Evolutionary conservation across 2,797 vertebrate species (phyloP).

Genomic region (Taenioides sp.): DNA sequence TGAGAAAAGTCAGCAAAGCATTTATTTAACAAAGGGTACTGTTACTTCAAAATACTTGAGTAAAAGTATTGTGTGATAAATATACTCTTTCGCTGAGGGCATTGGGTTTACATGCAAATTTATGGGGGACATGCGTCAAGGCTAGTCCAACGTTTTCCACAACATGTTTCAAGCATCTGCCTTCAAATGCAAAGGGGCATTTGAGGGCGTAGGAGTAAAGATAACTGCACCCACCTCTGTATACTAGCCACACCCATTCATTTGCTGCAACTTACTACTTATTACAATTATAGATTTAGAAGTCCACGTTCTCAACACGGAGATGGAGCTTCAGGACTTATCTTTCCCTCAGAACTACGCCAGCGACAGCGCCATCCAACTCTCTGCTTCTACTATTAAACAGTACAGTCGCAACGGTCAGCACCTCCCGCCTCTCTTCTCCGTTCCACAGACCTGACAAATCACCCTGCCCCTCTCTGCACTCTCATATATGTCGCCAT

Average conservation of each 20-base stretch:
- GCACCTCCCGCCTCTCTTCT: constrained; percentile 33
- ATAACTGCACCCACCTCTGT: background rate
- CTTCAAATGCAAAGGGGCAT: too few species aligned
- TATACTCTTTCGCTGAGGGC: too few species aligned
- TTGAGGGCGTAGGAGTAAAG: background rate
- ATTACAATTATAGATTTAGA: constrained; percentile 79
- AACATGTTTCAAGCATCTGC: too few species aligned
- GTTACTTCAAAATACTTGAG: too few species aligned
- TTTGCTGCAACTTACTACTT: background rate
- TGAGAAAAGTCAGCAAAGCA: too few species aligned
- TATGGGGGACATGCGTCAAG: too few species aligned
- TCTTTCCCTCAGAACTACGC: constrained; percentile 88
- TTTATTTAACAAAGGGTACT: too few species aligned
- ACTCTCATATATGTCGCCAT: constrained; percentile 39
- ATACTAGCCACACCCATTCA: background rate
- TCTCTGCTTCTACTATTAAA: constrained; percentile 92
- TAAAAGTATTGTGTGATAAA: too few species aligned
- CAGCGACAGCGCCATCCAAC: constrained; percentile 89
- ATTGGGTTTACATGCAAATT: too few species aligned
- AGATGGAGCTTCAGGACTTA: constrained; percentile 88
- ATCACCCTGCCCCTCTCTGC: constrained; percentile 21
- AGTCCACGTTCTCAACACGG: constrained; percentile 90
- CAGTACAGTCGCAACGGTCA: constrained; percentile 95
- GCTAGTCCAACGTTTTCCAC: too few species aligned
- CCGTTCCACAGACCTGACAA: constrained; percentile 7